Conservation (phyloP, 2,797 vertebrate genomes). For the Danio jaintianensis region DNA sequence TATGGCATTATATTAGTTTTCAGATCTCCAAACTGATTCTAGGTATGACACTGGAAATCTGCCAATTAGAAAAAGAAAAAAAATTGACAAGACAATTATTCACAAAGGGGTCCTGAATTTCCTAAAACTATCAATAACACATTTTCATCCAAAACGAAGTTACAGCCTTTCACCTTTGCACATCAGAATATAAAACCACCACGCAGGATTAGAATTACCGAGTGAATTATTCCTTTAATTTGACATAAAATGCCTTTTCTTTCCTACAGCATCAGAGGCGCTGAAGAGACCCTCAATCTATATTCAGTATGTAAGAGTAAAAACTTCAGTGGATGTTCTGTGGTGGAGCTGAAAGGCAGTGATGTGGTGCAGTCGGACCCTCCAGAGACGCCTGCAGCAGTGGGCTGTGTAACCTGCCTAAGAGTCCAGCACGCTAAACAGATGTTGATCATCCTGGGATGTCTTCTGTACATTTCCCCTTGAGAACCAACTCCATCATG, state of each 20-base stretch:
- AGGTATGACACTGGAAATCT: too few relatives aligned
- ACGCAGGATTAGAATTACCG: too few relatives aligned
- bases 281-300: background rate
- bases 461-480: constrained; percentile 17
- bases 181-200: too few relatives aligned
- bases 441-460: constrained; percentile 37
- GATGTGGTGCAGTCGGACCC: constrained; percentile 23
- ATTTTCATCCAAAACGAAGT: too few relatives aligned
- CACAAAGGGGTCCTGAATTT: too few relatives aligned
- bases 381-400: constrained; percentile 25
- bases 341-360: constrained; percentile 26
- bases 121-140: too few relatives aligned
- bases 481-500: background rate
- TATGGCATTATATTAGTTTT: too few relatives aligned
- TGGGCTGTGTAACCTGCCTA: constrained; percentile 30
- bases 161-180: too few relatives aligned
- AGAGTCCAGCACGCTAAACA: constrained; percentile 30
- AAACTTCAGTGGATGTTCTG: background rate
- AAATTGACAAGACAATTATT: too few relatives aligned
- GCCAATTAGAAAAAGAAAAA: too few relatives aligned
- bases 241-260: background rate
- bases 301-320: background rate
- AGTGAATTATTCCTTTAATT: background rate
- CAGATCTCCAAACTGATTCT: too few relatives aligned
- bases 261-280: background rate